These are phyloP conservation scores for Pelodiscus sinensis DNA, from an alignment of 2,113 vertebrate species.

Conservation along the genomic window DNA sequence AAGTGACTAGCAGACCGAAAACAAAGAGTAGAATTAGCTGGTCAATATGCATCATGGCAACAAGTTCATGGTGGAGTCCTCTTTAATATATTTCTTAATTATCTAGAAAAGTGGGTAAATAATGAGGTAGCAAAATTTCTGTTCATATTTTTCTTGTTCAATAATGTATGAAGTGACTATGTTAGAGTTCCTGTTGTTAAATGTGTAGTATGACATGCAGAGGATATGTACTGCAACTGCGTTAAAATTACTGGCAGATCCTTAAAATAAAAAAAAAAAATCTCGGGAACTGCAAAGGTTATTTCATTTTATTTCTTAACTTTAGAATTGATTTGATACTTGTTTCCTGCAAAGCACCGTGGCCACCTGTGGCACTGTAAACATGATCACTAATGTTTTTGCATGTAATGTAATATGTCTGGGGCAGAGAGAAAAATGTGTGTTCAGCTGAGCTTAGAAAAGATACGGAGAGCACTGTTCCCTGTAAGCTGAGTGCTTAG, in stretches of 20 bases:
- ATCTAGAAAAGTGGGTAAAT: fast-evolving
- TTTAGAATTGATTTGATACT: background rate
- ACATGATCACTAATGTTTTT: background rate
- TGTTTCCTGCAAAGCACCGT: background rate
- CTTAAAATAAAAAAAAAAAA: background rate
- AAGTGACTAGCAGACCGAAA: background rate
- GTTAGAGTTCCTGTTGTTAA: background rate
- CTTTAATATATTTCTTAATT: no score
- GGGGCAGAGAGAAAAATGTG: background rate
- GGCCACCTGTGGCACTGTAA: background rate
- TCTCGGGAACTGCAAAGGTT: no score
- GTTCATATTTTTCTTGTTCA: background rate
- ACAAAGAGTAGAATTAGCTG: background rate
- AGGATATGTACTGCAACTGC: background rate
- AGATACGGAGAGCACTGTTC: background rate
- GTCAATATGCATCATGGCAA: fast-evolving
- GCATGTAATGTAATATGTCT: background rate
- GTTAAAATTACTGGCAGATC: background rate
- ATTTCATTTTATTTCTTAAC: background rate
- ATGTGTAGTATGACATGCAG: background rate
- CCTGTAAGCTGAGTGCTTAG: no score
- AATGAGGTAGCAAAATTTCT: background rate
- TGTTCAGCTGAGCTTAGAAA: background rate
- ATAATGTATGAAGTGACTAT: background rate
- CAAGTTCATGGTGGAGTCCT: background rate